Conservation (phyloP, 2,888 invertebrate species). For the Aspidiotus destructor region DNA sequence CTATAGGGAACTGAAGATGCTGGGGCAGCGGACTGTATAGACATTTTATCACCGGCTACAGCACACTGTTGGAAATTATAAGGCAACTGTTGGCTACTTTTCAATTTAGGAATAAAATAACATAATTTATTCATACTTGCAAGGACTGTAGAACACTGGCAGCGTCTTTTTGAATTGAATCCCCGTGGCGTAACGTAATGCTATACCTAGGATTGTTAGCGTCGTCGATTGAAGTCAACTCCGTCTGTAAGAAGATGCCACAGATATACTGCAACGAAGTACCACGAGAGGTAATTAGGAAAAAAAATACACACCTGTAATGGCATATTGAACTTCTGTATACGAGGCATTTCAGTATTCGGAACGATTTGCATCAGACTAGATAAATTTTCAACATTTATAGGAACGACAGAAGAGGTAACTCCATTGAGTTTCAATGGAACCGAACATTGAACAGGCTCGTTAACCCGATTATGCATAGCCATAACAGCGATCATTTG, state of each 20-base stretch:
- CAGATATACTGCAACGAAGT: not conserved
- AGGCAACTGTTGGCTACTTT: not conserved
- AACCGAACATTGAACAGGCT: constrained; percentile 20
- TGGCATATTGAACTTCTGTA: constrained; percentile 25
- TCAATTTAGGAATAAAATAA: not conserved
- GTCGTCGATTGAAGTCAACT: constrained; percentile 15
- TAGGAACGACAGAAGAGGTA: constrained; percentile 20
- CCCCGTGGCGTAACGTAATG: constrained; percentile 6
- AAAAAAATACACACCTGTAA: not conserved
- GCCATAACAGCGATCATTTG: constrained; percentile 15
- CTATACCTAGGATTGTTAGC: constrained; percentile 11
- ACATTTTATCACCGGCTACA: constrained; percentile 15
- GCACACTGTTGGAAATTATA: constrained; percentile 4
- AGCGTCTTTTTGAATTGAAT: constrained; percentile 16
- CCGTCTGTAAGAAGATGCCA: constrained; percentile 8
- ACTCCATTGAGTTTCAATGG: constrained; percentile 23
- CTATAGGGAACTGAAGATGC: not conserved
- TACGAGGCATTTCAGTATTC: constrained; percentile 22
- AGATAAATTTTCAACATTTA: constrained; percentile 27
- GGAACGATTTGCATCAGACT: constrained; percentile 29
- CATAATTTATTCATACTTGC: constrained; percentile 3
- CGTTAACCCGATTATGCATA: constrained; percentile 13
- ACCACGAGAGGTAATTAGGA: not conserved
- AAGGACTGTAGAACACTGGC: constrained; percentile 21
- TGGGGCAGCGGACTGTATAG: constrained; percentile 7